Evolutionary conservation across 2,113 vertebrate species (phyloP).

Genomic region (Eonycteris spelaea): DNA sequence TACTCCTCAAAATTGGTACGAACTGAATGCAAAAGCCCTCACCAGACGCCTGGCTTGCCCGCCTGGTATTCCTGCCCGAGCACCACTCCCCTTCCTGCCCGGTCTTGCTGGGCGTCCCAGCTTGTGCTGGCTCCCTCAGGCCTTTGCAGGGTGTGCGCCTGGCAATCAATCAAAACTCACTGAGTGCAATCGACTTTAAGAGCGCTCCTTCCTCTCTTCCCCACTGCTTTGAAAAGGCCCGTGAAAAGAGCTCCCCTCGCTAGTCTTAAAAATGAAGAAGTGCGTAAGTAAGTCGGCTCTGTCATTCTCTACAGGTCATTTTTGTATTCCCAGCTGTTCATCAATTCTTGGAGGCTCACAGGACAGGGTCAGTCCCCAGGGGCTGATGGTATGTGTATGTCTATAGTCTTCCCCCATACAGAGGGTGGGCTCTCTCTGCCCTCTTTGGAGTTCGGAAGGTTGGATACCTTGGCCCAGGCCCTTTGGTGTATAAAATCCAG

Average conservation of each 20-base stretch:
- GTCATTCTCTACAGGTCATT: not conserved
- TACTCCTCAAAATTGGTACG: not conserved
- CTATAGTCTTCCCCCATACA: not conserved
- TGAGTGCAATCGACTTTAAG: not conserved
- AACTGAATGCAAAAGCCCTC: not conserved
- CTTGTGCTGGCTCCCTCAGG: too few species aligned
- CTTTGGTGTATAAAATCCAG: not conserved
- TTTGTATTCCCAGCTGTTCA: slow-evolving; percentile 32
- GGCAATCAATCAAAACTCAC: not conserved
- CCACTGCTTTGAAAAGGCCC: not conserved
- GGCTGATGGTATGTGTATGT: not conserved
- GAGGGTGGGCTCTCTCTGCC: not conserved
- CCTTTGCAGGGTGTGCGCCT: fast-evolving
- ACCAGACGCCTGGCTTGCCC: not conserved
- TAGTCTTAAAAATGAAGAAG: not conserved
- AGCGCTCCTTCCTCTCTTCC: not conserved
- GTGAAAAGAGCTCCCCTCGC: not conserved
- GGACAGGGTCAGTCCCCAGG: not conserved
- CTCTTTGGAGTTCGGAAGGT: not conserved
- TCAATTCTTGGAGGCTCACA: not conserved
- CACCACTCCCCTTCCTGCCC: not conserved
- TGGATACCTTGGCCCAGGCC: not conserved
- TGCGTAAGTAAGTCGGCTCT: not conserved
- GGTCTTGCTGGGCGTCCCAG: not conserved
- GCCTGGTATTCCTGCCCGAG: not conserved